Evolutionary conservation across 2,113 vertebrate species (phyloP), one percentile per base, ranked within the genome.

Genomic region (Chlorodrepanis virens): DNA sequence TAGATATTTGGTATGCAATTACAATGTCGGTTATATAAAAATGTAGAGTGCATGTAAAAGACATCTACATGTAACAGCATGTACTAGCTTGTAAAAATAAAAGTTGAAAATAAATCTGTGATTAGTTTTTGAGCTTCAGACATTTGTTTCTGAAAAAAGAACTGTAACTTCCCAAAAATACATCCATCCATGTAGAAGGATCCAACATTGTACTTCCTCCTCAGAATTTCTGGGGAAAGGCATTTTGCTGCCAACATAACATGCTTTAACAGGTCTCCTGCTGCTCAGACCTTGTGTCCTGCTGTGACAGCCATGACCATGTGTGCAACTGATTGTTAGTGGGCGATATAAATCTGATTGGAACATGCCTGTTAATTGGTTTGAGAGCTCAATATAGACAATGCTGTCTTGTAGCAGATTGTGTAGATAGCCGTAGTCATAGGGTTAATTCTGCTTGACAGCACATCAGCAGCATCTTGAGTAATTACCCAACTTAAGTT

Each of bases 381-480:
- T 98, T 97, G 98, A 95, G 97, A 97, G 96, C 94, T 96, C 74
- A 96, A 87, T 98, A 97, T 70, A 98, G 98, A 98, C 98, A 98
- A 98, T 98, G 97, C 98, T 97, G 97, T 97, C 97, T 98, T 97
- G 94, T 87, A 98, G 97, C 93, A 92, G 98, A 94, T 95, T 97
- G 96, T 98, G 96, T 95, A 96, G 98, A 98, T 98, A 97, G 97
- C 96, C 97, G 96, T 96, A 97, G 98, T 97, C 97, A 94, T 56
- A 96, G 97, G 97, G 98, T 98, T 98, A 98, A 98, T 98, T 98
- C 98, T 98, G 98, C 98, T 98, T 98, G 98, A 98, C 98, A 98
- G 98, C 97, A 98, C 97, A 97, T 97, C 98, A 98, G 98, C 98
- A 91, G 96, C 97, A 97, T 98, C 98, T 98, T 94, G 96, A 98